Base-by-base conservation (phyloP, 2,888 invertebrate genomes). In the Geotrupes spiniger region DNA sequence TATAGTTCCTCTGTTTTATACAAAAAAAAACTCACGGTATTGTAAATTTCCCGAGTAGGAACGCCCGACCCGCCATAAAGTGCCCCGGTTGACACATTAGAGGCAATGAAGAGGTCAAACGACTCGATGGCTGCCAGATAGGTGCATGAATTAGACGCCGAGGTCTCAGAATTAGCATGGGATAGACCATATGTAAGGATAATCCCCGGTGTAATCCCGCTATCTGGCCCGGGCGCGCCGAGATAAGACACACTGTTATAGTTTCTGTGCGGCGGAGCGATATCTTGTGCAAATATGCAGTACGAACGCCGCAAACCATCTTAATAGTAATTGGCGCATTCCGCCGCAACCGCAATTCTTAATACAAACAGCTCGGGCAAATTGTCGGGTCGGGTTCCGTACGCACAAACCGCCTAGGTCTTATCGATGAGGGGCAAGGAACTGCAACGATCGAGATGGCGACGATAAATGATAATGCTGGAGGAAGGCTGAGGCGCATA, bases 191-290 rank as follows among this genome's bases (percentile, higher is more conserved):
- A 69, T 67, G 69, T 68, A 69, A 67, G 67, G 70, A 66, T 71
- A 70, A 71, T 71, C 69, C 70, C 66, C 50, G 58, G 66, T 69
- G 70, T 71, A 71, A 70, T 71, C 67, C 66, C 57, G 48, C 59
- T 64, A 66, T 65, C 66, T 64, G 49, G 45, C 59, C 60, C 57
- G 59, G 64, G 48, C 17, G 16, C 63, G 63, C 62, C 55, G 56
- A 62, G 63, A 61, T 62, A 61, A 61, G 62, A 61, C 59, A 54
- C 60, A 62, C 55, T 58, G 60, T 62, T 62, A 62, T 59, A 57
- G 58, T 57, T 56, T 51, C 54, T 50, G 46, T 56, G 57, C 52
- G 56, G 55, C 46, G 49, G 50, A 52, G 53, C 56, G 58, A 56
- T 58, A 58, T 59, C 58, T 54, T 52, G 48, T 44, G 53, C 55